phyloP scores from a whole-genome alignment of 2,888 invertebrate genomes.

The Oligia strigilis region DNA sequence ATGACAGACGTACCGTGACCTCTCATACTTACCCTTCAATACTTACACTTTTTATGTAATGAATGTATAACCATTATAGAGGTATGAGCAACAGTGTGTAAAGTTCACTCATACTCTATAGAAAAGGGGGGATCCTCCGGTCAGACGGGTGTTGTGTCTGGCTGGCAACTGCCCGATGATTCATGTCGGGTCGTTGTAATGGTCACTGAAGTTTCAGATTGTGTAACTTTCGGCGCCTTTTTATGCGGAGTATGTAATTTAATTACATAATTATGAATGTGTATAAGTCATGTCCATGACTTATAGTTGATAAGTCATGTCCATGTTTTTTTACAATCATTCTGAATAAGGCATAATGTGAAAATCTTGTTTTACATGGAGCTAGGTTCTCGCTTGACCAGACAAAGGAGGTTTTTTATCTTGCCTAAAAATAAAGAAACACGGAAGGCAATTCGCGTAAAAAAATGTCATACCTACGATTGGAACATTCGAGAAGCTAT shows the following conservation, averaged over 20 bases:
- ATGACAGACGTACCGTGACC: background rate
- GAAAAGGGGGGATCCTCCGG: too few species aligned
- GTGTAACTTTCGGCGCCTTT: constrained; percentile 12
- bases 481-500: background rate
- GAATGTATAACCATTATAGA: too few species aligned
- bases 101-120: too few species aligned
- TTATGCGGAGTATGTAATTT: constrained; percentile 29
- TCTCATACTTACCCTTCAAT: background rate
- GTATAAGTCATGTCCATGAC: background rate
- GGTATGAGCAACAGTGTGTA: too few species aligned
- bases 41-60: background rate
- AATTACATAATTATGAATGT: constrained; percentile 12
- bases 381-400: background rate
- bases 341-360: background rate
- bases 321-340: background rate
- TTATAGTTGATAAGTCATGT: constrained; percentile 2
- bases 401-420: background rate
- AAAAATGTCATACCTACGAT: background rate
- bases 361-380: constrained; percentile 8
- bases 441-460: background rate
- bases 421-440: background rate
- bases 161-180: too few species aligned
- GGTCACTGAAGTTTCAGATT: background rate
- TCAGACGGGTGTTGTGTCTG: too few species aligned
- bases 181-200: too few species aligned